These are phyloP conservation scores for Jaculus jaculus DNA, from an alignment of 2,113 vertebrate species.

Conservation along the genomic window DNA sequence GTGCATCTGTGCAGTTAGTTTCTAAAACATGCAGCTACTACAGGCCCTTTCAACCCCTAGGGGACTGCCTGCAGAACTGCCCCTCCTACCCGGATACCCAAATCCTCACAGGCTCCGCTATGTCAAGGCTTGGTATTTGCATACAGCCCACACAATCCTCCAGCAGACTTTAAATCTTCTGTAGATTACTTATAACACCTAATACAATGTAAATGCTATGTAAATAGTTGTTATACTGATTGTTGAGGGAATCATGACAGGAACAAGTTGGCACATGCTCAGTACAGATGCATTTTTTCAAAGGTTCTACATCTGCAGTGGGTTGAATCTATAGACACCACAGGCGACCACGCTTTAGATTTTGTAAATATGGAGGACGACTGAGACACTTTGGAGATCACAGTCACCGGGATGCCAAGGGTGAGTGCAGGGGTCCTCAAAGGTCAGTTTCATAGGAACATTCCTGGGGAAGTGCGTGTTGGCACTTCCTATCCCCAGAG, in stretches of 20 bases:
- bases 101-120: not conserved
- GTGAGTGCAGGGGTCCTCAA: not conserved
- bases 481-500: no score
- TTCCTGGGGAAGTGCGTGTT: not conserved
- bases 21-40: not conserved
- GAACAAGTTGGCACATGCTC: not conserved
- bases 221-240: constrained; percentile 5
- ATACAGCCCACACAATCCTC: not conserved
- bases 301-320: not conserved
- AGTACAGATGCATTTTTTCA: not conserved
- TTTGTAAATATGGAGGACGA: not conserved
- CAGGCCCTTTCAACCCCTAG: not conserved
- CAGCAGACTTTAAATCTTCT: not conserved
- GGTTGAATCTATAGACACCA: not conserved
- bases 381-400: not conserved
- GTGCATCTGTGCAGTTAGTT: not conserved
- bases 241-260: not conserved
- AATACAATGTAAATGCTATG: constrained; percentile 48
- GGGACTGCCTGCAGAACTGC: not conserved
- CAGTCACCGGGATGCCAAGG: not conserved
- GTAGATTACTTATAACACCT: not conserved
- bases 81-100: not conserved
- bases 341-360: not conserved
- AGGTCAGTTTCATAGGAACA: not conserved
- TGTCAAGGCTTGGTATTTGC: not conserved